These are phyloP conservation scores for Sabellastarte sp. DNA, from an alignment of 2,888 invertebrate genomes.

Conservation along the genomic window DNA sequence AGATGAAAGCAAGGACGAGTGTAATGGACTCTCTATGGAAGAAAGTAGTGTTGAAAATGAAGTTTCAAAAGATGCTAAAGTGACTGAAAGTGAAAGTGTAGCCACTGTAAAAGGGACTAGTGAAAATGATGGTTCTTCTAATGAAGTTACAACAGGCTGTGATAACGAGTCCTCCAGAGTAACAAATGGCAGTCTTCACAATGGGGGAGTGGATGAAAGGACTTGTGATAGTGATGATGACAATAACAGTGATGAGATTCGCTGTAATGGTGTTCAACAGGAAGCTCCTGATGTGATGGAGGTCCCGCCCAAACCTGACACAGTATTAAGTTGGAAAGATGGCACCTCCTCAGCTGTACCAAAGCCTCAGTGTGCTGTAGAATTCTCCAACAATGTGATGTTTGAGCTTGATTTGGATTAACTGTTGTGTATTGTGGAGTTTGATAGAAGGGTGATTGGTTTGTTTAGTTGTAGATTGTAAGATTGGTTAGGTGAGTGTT, in stretches of 20 bases:
- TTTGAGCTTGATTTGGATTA: conserved; percentile 6
- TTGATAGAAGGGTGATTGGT: too few species aligned
- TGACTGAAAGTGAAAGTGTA: not conserved
- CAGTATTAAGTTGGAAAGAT: conserved; percentile 3
- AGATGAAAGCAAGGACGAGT: not conserved
- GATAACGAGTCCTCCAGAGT: not conserved
- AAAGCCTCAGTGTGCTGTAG: not conserved
- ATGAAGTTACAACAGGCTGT: too few species aligned
- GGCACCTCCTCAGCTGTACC: not conserved
- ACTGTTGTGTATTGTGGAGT: too few species aligned
- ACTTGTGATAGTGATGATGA: not conserved
- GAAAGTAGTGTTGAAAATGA: not conserved
- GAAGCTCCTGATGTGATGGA: not conserved
- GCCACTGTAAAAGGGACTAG: too few species aligned
- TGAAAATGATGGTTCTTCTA: not conserved
- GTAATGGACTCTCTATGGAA: not conserved
- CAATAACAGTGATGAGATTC: not conserved
- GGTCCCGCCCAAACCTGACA: not conserved
- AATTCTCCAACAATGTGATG: conserved; percentile 2
- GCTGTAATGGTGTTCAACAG: not conserved
- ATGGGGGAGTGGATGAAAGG: not conserved
- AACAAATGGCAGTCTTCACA: not conserved
- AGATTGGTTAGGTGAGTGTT: too few species aligned
- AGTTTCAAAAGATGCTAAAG: not conserved
- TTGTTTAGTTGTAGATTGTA: too few species aligned